phyloP scores from a whole-genome alignment of 2,113 vertebrate genomes.

The Lanius ludovicianus region DNA sequence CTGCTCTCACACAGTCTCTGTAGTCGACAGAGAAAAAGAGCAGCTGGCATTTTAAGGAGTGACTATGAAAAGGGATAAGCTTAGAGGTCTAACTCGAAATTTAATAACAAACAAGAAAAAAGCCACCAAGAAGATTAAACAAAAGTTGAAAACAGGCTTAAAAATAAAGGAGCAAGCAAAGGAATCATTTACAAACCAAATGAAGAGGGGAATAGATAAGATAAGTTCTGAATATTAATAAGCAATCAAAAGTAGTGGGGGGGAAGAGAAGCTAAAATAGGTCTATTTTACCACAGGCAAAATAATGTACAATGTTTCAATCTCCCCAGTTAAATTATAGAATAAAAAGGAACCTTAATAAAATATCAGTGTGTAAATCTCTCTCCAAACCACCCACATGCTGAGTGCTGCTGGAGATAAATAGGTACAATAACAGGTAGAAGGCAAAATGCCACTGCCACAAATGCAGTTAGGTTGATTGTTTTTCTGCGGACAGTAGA shows the following conservation, averaged over 20 bases:
- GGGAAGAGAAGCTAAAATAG: neutral
- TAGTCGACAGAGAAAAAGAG: neutral
- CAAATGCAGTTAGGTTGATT: neutral
- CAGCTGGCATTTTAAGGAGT: neutral
- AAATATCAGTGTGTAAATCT: conserved; percentile 25
- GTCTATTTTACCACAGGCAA: conserved; percentile 57
- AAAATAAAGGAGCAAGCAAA: conserved; percentile 42
- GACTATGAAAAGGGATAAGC: neutral
- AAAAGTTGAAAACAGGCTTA: conserved; percentile 49
- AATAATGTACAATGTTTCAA: conserved; percentile 26
- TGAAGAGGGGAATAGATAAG: conserved; percentile 50
- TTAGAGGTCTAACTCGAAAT: neutral
- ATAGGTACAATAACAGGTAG: conserved; percentile 2
- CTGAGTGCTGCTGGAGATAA: conserved; percentile 8
- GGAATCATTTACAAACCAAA: conserved; percentile 66
- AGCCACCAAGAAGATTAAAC: conserved; percentile 43
- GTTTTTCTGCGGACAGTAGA: neutral
- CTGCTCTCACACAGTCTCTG: neutral
- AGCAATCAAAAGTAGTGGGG: neutral
- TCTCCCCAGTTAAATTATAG: conserved; percentile 20
- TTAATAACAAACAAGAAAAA: neutral
- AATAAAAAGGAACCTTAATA: conserved; percentile 37
- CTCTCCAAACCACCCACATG: conserved; percentile 46
- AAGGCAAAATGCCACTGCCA: neutral
- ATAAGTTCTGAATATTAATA: conserved; percentile 62